Base-by-base conservation (phyloP, 2,888 invertebrate genomes). In the Harmothoe impar region DNA sequence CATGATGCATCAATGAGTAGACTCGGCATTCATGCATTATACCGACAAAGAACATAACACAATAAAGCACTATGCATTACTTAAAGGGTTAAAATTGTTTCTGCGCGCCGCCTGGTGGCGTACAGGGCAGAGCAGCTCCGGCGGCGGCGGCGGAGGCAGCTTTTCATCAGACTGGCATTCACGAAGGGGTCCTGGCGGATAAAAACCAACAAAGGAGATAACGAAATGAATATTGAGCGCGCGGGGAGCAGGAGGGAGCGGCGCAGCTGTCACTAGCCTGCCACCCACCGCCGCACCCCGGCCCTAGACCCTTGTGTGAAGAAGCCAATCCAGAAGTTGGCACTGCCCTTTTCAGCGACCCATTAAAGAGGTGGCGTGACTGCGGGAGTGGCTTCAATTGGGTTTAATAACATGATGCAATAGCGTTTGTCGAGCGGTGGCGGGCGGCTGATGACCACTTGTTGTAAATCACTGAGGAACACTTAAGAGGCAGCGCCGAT, bases 321-420 rank as follows among this genome's bases (percentile, higher is more conserved):
- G 84, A 51, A 43, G 84, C 84, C 43, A 51, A 72, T 72, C 31
- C 15, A 72, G 25, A 72, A 72, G 72, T 72, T 72, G 72, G 25
- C 72, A 29, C 29, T 72, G 72, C 29, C 81, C 81, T 35, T 81
- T 81, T 81, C 81, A 81, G 81, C 81, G 81, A 33, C 35, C 43
- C 81, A 20, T 81, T 81, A 81, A 43, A 43, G 43, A 33, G 54
- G 25, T 20, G 33, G 17, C 23, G 31, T 29, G 52, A n/a, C 54
- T 86, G 31, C 29, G 86, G 15, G 86, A 54, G 54, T 54, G 54
- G 56, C 52, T 54, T 54, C 56, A 56, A 86, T 29, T 54, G 52
- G 54, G 29, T 86, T 86, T 86, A 86, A 86, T 86, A 52, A 29
- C 86, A 54, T 86, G 86, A 86, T 86, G 86, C 86, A 86, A 29